phyloP scores from a whole-genome alignment of 2,888 invertebrate species.

The Orgyia antiqua region DNA sequence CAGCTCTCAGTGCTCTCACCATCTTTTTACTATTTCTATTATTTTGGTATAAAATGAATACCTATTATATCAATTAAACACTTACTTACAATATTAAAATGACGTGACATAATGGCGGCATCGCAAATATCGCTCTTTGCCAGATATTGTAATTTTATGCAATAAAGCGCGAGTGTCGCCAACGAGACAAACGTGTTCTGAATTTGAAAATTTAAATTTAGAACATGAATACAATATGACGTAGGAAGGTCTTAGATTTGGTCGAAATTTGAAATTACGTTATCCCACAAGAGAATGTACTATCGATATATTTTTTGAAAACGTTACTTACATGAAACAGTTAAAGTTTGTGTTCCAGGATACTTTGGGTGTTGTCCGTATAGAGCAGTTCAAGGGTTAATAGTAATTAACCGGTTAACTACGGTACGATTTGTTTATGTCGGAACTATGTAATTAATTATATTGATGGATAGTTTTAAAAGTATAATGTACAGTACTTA shows the following conservation, averaged over 20 bases:
- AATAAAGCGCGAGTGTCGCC: slow-evolving; percentile 45
- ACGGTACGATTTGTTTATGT: slow-evolving; percentile 7
- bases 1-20: too few relatives aligned
- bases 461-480: slow-evolving; percentile 2
- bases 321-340: slow-evolving; percentile 42
- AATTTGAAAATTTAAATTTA: slow-evolving; percentile 59
- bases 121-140: slow-evolving; percentile 18
- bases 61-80: slow-evolving; percentile 19
- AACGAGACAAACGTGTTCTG: slow-evolving; percentile 54
- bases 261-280: slow-evolving; percentile 11
- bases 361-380: slow-evolving; percentile 17
- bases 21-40: too few relatives aligned
- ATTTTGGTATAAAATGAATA: too few relatives aligned
- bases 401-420: slow-evolving; percentile 37
- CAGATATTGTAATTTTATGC: slow-evolving; percentile 68
- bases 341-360: slow-evolving; percentile 34
- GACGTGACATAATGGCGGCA: slow-evolving; percentile 18
- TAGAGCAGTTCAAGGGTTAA: slow-evolving; percentile 35
- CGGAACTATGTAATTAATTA: slow-evolving; percentile 4
- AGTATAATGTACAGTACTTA: too few relatives aligned
- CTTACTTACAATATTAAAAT: slow-evolving; percentile 21
- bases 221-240: slow-evolving; percentile 26
- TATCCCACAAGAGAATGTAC: too few relatives aligned
- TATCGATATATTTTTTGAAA: too few relatives aligned
- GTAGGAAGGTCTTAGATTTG: slow-evolving; percentile 9